Conservation (phyloP, 2,888 invertebrate species). For the Dermolepida albohirtum region DNA sequence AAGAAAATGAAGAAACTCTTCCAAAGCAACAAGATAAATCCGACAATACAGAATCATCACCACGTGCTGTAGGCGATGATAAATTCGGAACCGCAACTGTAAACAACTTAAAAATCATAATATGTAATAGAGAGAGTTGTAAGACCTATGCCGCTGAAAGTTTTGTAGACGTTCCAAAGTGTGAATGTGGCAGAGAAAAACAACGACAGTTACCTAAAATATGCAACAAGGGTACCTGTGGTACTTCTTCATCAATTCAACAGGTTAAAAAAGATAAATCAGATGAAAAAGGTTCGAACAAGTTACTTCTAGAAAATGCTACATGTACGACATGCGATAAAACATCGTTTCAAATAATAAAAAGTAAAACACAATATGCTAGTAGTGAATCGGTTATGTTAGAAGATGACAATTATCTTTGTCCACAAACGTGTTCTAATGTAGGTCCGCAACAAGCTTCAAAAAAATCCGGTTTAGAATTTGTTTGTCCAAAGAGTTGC, state of each 20-base stretch:
- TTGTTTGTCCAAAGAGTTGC: constrained; percentile 26
- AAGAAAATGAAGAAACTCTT: no score
- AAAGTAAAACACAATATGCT: constrained; percentile 26
- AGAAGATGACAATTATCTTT: constrained; percentile 4
- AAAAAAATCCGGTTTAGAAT: not conserved
- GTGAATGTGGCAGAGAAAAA: constrained; percentile 8
- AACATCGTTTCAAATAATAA: constrained; percentile 30
- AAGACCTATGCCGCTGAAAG: constrained; percentile 12
- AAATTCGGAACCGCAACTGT: constrained; percentile 7
- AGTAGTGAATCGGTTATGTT: constrained; percentile 15
- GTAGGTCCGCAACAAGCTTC: not conserved
- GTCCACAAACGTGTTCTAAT: constrained; percentile 13
- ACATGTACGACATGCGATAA: constrained; percentile 28
- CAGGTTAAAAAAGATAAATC: constrained; percentile 3
- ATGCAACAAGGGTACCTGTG: constrained; percentile 13
- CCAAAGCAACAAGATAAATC: not conserved
- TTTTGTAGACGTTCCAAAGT: constrained; percentile 9
- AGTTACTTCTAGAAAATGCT: constrained; percentile 27
- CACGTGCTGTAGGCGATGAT: not conserved
- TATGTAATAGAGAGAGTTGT: constrained; percentile 29
- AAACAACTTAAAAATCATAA: constrained; percentile 31
- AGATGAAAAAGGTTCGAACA: not conserved
- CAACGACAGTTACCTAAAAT: constrained; percentile 5
- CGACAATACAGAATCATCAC: not conserved
- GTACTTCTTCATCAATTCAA: not conserved